Evolutionary conservation across 2,797 vertebrate genomes (phyloP), one percentile per base, ranked within the genome.

Genomic region (Atherinosoma microstoma): DNA sequence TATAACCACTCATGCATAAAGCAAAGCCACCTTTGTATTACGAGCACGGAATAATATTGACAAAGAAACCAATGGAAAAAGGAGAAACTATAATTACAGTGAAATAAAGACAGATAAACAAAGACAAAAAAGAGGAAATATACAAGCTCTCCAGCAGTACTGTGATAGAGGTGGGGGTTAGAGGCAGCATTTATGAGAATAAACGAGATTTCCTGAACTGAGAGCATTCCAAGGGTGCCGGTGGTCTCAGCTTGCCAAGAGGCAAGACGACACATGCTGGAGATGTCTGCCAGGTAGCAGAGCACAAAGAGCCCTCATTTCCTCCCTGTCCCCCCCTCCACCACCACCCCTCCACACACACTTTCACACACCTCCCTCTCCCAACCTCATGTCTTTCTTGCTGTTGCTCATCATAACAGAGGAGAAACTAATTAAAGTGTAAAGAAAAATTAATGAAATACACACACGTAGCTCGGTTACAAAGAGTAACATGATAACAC

Each of bases 181-280:
- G 86, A 74, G 87, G 84, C 77, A 93, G 94, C 91, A 89, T 93
- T 95, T 95, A 93, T 92, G 93, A 92, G 94, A 94, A 93, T 95
- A 93, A 95, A 93, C 92, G 92, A 95, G 94, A 96, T 95, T 97
- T 96, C 96, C 95, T 96, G 95, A 92, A 94, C 93, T 89, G 93
- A 94, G 93, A 94, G 92, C 91, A 95, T 96, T 96, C 95, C 95
- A 95, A 95, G 93, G 94, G 93, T 94, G 87, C 94, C 76, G 94
- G 93, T 95, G 94, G 91, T 96, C 93, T 93, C 89, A 84, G 94
- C 91, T 94, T 94, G 93, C 92, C 91, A 93, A 91, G 80, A 94
- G 94, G 94, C 97, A 96, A 95, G 97, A 97, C 93, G 82, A 88
- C 91, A 97, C 97, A 96, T 93, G 96, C 95, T 94, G 93, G 87